Evolutionary conservation across 2,113 vertebrate species (phyloP).

Genomic region (Trogon melanurus): DNA sequence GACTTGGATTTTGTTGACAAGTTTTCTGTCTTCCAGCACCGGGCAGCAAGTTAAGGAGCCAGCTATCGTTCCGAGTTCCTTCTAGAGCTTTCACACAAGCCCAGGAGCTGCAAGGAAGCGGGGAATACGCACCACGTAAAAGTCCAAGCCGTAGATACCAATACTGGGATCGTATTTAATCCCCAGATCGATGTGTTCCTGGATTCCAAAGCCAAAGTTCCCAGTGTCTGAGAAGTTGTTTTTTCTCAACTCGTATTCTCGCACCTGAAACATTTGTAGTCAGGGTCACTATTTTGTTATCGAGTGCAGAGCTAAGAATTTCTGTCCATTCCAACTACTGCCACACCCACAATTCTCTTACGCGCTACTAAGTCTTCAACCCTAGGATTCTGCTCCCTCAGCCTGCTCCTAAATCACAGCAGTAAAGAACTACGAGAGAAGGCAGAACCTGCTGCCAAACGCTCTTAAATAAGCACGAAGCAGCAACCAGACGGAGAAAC

Average conservation of each 20-base stretch:
- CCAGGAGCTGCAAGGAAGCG: neutral
- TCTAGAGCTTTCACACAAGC: neutral
- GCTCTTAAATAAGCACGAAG: neutral
- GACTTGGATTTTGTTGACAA: neutral
- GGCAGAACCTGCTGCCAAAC: too few relatives aligned
- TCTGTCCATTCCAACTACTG: neutral
- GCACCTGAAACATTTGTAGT: slow-evolving; percentile 79
- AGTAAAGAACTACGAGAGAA: neutral
- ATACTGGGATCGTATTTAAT: slow-evolving; percentile 99
- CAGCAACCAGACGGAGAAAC: neutral
- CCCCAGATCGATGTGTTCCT: slow-evolving; percentile 98
- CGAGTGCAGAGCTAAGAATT: neutral
- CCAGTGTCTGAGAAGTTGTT: slow-evolving; percentile 98
- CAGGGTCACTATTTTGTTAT: neutral
- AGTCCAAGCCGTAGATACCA: slow-evolving; percentile 98
- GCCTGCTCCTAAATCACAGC: neutral
- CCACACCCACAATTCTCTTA: fast-evolving
- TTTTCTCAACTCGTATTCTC: slow-evolving; percentile 96
- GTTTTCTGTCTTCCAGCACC: neutral
- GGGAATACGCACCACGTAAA: slow-evolving; percentile 90
- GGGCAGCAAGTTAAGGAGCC: neutral
- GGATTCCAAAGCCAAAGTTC: slow-evolving; percentile 99
- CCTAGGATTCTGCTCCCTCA: neutral
- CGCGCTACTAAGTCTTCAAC: fast-evolving
- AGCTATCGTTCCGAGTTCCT: fast-evolving